Conservation (phyloP, 2,888 invertebrate genomes). For the Petrolisthes cinctipes region DNA sequence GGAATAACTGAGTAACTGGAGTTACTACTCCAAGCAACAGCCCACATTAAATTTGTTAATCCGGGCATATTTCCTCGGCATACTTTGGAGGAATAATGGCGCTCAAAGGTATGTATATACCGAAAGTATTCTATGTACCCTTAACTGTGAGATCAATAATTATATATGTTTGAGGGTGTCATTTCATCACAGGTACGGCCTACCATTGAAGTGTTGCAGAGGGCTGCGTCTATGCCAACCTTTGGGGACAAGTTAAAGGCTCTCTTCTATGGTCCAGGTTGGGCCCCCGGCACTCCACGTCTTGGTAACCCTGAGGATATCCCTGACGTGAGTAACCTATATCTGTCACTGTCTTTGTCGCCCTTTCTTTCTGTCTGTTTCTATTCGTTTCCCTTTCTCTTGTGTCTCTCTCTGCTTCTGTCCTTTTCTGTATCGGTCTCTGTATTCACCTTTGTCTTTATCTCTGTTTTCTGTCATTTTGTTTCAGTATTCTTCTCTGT, state of each 20-base stretch:
- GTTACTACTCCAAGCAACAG: too few relatives aligned
- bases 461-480: too few relatives aligned
- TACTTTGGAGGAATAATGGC: too few relatives aligned
- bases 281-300: constrained; percentile 83
- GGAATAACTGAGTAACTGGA: too few relatives aligned
- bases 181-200: constrained; percentile 74
- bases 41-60: too few relatives aligned
- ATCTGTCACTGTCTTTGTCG: not conserved
- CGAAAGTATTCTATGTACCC: too few relatives aligned
- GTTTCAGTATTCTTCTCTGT: too few relatives aligned
- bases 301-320: constrained; percentile 83
- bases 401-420: not conserved
- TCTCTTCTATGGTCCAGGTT: constrained; percentile 87
- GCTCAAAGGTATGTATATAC: too few relatives aligned
- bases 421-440: not conserved
- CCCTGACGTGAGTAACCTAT: constrained; percentile 77
- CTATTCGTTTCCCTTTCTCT: not conserved
- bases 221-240: not conserved
- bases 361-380: not conserved
- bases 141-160: too few relatives aligned
- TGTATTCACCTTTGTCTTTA: not conserved
- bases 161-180: too few relatives aligned
- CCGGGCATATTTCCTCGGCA: too few relatives aligned
- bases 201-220: not conserved
- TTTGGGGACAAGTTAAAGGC: constrained; percentile 77